Base-by-base conservation (phyloP, 2,797 vertebrate species). In the Sebastes melanostomus region DNA sequence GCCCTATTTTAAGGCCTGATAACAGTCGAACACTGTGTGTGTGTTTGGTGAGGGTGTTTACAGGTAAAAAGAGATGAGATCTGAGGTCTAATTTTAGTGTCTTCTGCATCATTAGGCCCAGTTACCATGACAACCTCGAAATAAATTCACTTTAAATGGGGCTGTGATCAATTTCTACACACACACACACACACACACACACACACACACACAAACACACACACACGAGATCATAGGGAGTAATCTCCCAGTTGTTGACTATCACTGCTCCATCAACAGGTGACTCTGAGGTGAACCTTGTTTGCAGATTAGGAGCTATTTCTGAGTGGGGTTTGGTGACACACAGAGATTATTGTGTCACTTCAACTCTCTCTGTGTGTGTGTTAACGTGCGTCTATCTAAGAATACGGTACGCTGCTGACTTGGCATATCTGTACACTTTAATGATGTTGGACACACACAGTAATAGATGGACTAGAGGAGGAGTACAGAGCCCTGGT, bases 61-160 rank as follows among this genome's bases (percentile, higher is more conserved):
- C 55, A 80, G 68, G 70, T 85, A 52, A 71, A 52, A 75, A 69
- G 66, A 58, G 24, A 34, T 36, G 73, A 71, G 66, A 72, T 84
- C 65, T 62, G 6, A 50, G 42, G n/a, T 89, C 80, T 93, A 90
- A 90, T 88, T 93, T 87, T 85, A 90, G 86, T 20, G 3, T 78
- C 77, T 75, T 87, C 73, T 75, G 73, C 81, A 75, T 88, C 83
- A 86, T 88, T 90, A 85, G 75, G 67, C 60, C 42, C 69, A 65
- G 89, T 91, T 90, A 81, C 78, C 88, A 89, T 75, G 77, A 81
- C 82, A 91, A 92, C 89, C 81, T 70, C 18, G 5, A 66, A 72
- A 73, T 50, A 69, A 70, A 62, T 20, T 73, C 60, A 25, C 63
- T 73, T 38, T 36, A 73, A 5, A 66, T 81, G 61, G 66, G 61